Base-by-base conservation (phyloP, 2,888 invertebrate species). In the Lasioglossum vierecki region DNA sequence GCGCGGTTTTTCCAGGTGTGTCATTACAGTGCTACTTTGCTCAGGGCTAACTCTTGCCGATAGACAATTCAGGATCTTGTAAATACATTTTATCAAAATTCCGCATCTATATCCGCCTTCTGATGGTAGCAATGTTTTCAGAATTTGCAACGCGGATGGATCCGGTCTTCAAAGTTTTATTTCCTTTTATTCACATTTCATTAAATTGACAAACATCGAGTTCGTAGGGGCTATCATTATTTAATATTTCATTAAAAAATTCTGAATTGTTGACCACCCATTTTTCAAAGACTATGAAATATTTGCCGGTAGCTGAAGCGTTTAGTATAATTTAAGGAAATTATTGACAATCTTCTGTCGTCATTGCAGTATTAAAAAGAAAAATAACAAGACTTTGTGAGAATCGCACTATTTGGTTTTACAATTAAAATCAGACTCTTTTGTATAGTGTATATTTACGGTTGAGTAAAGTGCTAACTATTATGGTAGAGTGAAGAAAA, bases 1-100 rank as follows among this genome's bases (percentile, higher is more conserved):
- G 66, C 30, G n/a, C 81, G 89, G 89, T 85, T 85, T 89, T 89
- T 80, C 89, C 89, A 87, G 84, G 83, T 82, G 70, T 90, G 90
- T 88, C 89, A 89, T 73, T 68, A 39, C 11, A 60, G 46, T 68
- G 70, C 80, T 73, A 83, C 77, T 80, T 35, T 44, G 35, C 72
- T 70, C 74, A 68, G 49, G 11, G 80, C 13, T 39, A 66, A 63
- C n/a, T 15, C 46, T n/a, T 11, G 39, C 13, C n/a, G 41, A 70
- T 70, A 22, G 73, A 1, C 30, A 80, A 41, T 68, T 63, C 76
- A 26, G 76, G 57, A 79, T 80, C 85, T 60, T 9, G 46, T 44
- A 35, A 72, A 66, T 76, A 53, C 63, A 26, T 76, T 57, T 76
- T 81, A 75, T 80, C 81, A 53, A 26, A 53, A 60, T 15, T 70